A percentile compares a stretch with the other conserved stretches of the same genome.
Conservation (phyloP, 2,797 vertebrate genomes). For the Girardinus metallicus region DNA sequence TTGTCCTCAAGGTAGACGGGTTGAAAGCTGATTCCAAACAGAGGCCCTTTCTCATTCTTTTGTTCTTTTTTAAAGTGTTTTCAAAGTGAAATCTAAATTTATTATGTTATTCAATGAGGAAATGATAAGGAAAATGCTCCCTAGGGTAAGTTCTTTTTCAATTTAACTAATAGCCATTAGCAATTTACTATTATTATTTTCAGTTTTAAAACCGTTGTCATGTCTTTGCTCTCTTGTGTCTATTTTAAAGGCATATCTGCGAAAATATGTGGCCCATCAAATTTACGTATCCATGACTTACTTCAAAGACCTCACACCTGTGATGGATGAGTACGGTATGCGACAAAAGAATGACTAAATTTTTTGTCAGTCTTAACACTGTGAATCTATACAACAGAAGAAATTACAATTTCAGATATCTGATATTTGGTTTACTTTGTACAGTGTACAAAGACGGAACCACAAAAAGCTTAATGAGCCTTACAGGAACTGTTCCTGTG, state of each 20-base stretch:
- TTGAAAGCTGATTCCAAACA: neutral
- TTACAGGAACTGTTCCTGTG: conserved; percentile 89
- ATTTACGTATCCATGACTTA: conserved; percentile 80
- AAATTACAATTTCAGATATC: neutral
- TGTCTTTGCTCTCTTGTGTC: neutral
- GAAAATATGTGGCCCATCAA: conserved; percentile 86
- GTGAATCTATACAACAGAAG: neutral
- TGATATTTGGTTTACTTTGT: conserved; percentile 8
- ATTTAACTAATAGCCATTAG: neutral
- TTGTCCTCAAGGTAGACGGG: conserved; percentile 31
- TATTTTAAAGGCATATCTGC: conserved; percentile 78
- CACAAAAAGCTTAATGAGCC: conserved; percentile 85
- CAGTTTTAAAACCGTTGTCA: neutral
- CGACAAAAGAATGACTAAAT: neutral
- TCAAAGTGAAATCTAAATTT: conserved; percentile 3
- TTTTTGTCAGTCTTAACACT: neutral
- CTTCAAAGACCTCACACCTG: conserved; percentile 88
- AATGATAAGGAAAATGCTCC: conserved; percentile 68
- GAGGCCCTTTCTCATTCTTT: neutral
- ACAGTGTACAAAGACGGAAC: conserved; percentile 93
- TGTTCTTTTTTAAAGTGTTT: neutral
- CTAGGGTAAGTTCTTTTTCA: conserved; percentile 67
- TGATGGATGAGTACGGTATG: conserved; percentile 88
- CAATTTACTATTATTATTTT: neutral
- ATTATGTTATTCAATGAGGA: conserved; percentile 39